These are phyloP conservation scores for Ibycter americanus DNA, from an alignment of 2,797 vertebrate genomes.

Conservation along the genomic window DNA sequence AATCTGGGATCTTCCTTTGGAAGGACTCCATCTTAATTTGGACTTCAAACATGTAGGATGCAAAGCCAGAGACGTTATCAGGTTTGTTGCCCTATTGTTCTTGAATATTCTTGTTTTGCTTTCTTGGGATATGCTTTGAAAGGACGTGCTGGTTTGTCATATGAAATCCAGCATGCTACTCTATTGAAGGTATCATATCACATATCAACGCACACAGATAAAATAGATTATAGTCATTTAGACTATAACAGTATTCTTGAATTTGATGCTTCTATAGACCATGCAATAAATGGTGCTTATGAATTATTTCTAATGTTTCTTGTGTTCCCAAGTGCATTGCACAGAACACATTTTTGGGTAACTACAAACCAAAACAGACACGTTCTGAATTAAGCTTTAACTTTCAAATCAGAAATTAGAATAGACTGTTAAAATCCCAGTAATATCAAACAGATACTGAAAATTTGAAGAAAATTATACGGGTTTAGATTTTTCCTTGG, in stretches of 20 bases:
- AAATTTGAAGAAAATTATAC: not conserved
- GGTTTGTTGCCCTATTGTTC: slow-evolving; percentile 74
- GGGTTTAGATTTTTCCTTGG: not conserved
- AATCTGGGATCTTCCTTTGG: slow-evolving; percentile 96
- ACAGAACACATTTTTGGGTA: not conserved
- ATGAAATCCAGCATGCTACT: not conserved
- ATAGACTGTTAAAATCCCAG: not conserved
- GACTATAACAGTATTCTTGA: not conserved
- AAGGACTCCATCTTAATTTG: slow-evolving; percentile 90
- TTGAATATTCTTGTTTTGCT: not conserved
- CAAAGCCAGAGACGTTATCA: slow-evolving; percentile 96
- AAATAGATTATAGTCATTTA: not conserved
- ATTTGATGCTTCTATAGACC: not conserved
- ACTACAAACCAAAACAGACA: not conserved
- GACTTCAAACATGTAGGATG: slow-evolving; percentile 92
- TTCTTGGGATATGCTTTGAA: not conserved
- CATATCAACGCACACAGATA: not conserved
- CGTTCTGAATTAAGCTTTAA: not conserved
- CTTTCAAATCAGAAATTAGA: not conserved
- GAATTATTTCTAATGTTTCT: not conserved
- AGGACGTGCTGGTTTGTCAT: not conserved
- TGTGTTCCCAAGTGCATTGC: not conserved
- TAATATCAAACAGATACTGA: not conserved
- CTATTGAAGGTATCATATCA: not conserved
- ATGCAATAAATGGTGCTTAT: not conserved